Evolutionary conservation across 1,140 invertebrate species (phyloP), one percentile per base, ranked within the genome.

Genomic region (Micrasema longulum): DNA sequence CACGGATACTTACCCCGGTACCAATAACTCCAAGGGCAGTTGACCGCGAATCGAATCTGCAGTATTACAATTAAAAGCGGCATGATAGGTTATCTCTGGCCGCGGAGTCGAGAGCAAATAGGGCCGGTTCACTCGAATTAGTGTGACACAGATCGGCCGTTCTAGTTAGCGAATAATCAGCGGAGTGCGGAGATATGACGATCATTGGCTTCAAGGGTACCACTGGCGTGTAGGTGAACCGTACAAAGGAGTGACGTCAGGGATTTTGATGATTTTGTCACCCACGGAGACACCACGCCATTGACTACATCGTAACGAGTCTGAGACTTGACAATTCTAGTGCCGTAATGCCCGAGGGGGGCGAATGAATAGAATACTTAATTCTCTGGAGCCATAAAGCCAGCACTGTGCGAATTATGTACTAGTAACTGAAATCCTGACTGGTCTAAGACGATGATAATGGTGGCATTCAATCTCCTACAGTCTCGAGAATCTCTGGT

Each of bases 131-230:
- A 47, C 20, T 45, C 16, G 23, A 63, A 63, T 63, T 63, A 63
- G 60, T 63, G 26, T 63, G 60, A 63, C 60, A 63, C 60, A 63
- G 60, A 63, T 63, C 60, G 41, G 41, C 20, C 60, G 60, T 23
- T 63, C 60, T 47, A 63, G 60, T 63, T 63, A 63, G 41, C 60
- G 60, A 43, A 63, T 63, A 63, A 43, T 63, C 60, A 11, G 55
- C 60, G 43, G 60, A 20, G 60, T 63, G 38, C 38, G 20, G 60
- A 43, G 60, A 45, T 63, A 63, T 47, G 60, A 47, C 41, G 20
- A 63, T 63, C 43, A 63, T 63, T 63, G 60, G 60, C 60, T 47
- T 63, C 60, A 63, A 63, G 60, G 60, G 60, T 43, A 41, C 35
- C 35, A 47, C 20, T 14, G 38, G 60, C 60, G 60, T 63, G 60